These are phyloP conservation scores for Heteromurus nitidus DNA, from an alignment of 2,888 invertebrate species.

Conservation along the genomic window DNA sequence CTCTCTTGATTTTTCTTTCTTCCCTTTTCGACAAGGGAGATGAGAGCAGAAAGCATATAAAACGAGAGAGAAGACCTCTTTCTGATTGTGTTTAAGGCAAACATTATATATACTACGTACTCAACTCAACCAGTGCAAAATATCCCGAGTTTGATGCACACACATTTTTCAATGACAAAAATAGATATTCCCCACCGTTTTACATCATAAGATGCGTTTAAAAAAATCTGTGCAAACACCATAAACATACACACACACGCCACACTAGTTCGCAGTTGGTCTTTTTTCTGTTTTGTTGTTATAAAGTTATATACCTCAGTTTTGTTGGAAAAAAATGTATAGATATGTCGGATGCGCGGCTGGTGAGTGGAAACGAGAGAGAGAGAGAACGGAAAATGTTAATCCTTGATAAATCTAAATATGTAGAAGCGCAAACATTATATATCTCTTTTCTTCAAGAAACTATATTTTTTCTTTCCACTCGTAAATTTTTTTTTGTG, in stretches of 20 bases:
- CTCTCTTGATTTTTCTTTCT: constrained; percentile 44
- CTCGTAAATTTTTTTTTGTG: no score
- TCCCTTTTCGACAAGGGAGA: constrained; percentile 38
- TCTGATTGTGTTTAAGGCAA: not conserved
- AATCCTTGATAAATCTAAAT: no score
- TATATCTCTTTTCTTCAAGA: no score
- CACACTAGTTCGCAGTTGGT: constrained; percentile 16
- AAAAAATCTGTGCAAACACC: constrained; percentile 7
- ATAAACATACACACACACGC: constrained; percentile 20
- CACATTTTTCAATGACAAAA: constrained; percentile 73
- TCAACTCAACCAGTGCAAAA: constrained; percentile 11
- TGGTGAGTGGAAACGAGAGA: not conserved
- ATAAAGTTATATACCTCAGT: constrained; percentile 47
- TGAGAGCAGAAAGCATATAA: not conserved
- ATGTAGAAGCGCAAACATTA: no score
- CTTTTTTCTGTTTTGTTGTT: constrained; percentile 40
- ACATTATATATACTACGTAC: not conserved
- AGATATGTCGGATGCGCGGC: not conserved
- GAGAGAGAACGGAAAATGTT: constrained; percentile 10
- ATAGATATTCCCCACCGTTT: constrained; percentile 70
- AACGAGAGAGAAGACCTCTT: constrained; percentile 3
- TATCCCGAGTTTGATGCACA: constrained; percentile 66
- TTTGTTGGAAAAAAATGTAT: not conserved
- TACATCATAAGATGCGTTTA: constrained; percentile 45
- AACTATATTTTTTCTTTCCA: no score